phyloP scores from a whole-genome alignment of 1,140 invertebrate genomes.

The Lucilia sericata region DNA sequence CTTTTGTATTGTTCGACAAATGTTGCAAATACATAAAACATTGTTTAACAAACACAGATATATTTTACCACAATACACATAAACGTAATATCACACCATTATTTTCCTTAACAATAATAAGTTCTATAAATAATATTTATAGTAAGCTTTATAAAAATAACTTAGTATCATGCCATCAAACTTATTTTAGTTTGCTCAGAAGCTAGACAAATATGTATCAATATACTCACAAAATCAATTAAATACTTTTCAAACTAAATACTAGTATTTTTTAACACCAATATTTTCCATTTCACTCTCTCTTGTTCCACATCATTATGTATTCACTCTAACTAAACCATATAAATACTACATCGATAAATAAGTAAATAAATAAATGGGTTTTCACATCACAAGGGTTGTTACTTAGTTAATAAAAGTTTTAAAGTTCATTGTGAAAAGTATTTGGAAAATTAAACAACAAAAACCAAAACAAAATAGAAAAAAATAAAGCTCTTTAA shows the following conservation, averaged over 20 bases:
- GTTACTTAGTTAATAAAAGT: constrained; percentile 7
- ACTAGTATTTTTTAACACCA: neutral
- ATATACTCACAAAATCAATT: neutral
- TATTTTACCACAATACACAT: too few relatives aligned
- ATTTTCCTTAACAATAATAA: too few relatives aligned
- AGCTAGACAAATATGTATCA: neutral
- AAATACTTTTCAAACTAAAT: neutral
- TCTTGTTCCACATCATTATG: neutral
- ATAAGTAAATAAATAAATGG: neutral
- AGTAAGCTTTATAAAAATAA: too few relatives aligned
- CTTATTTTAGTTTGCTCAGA: neutral
- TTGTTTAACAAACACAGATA: too few relatives aligned
- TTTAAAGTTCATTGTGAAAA: constrained; percentile 11
- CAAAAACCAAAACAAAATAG: neutral
- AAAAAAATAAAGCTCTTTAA: neutral
- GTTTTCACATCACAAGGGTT: neutral
- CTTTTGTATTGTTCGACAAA: too few relatives aligned
- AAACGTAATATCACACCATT: too few relatives aligned
- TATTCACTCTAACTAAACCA: neutral
- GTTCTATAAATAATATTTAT: too few relatives aligned
- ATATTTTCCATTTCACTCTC: neutral
- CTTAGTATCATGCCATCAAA: neutral
- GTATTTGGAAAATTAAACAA: neutral
- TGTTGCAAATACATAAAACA: too few relatives aligned
- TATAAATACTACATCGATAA: neutral